Conservation (phyloP, 2,113 vertebrate species). For the rabbit (Oryctolagus cuniculus) region DNA sequence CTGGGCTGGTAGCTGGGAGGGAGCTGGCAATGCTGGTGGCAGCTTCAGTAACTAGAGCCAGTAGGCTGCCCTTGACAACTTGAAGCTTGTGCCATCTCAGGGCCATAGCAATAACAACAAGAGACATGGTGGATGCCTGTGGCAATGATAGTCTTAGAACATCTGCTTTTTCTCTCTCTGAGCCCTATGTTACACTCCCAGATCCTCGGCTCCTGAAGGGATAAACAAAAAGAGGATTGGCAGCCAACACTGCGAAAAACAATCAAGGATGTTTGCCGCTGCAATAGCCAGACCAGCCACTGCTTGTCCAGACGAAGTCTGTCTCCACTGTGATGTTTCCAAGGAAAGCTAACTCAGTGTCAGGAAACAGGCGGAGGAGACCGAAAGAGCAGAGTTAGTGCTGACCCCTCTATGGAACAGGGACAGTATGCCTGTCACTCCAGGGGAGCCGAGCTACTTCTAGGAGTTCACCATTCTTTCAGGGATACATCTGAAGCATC, state of each 20-base stretch:
- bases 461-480: neutral
- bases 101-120: neutral
- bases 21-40: slow-evolving; percentile 13
- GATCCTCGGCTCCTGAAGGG: slow-evolving; percentile 72
- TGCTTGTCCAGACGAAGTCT: slow-evolving; percentile 83
- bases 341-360: slow-evolving; percentile 71
- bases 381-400: neutral
- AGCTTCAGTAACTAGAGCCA: slow-evolving; percentile 26
- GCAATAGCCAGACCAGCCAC: slow-evolving; percentile 59
- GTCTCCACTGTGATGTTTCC: slow-evolving; percentile 58
- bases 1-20: slow-evolving; percentile 1
- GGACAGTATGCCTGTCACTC: neutral
- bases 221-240: slow-evolving; percentile 82
- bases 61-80: neutral
- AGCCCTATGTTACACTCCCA: slow-evolving; percentile 59
- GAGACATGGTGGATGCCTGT: neutral
- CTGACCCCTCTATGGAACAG: fast-evolving
- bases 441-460: neutral
- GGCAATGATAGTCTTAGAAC: slow-evolving; percentile 23
- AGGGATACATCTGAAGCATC: fast-evolving
- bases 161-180: slow-evolving; percentile 76
- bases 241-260: slow-evolving; percentile 78
- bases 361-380: slow-evolving; percentile 20
- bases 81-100: neutral
- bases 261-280: slow-evolving; percentile 62